Evolutionary conservation across 2,797 vertebrate species (phyloP), one percentile per base, ranked within the genome.

Genomic region (Hemitrygon akajei): DNA sequence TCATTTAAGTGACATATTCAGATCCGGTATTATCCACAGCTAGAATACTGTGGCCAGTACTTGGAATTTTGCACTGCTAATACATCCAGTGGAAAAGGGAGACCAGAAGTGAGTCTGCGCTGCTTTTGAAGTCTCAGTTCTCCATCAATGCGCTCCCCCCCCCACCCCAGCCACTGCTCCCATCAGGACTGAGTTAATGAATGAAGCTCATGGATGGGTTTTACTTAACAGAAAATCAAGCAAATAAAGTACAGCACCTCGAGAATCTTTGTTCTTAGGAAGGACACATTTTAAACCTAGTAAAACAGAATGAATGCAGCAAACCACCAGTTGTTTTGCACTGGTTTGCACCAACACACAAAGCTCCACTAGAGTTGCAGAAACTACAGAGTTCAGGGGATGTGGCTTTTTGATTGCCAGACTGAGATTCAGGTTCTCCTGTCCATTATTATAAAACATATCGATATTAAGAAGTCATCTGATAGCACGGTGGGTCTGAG

Each of bases 21-120:
- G 60, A 69, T 18, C 60, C 37, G 86, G 63, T 89, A 37, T 89
- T 69, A 89, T 9, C 63, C 86, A 69, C 69, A 89, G 60, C n/a
- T 37, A 89, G 86, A n/a, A 89, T 69, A 30, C 86, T 89, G 86
- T 66, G 63, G 63, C 60, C n/a, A 89, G 63, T 37, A 37, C 86
- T 69, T 89, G 86, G 34, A 89, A 89, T 66, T 10, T 7, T 69
- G 34, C 66, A 9, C 60, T 66, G 58, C 84, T 89, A 89, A 69
- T 69, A 69, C 66, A 69, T 89, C 60, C 12, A 22, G n/a, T 22
- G 11, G 14, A 58, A 27, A 89, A 37, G 60, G n/a, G 20, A 34
- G 60, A 69, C 63, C 37, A 69, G 86, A 18, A 69, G 56, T 9
- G 16, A 2, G 60, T 89, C 34, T 89, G 66, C 86, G 69, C 22